Base-by-base conservation (phyloP, 2,888 invertebrate species). In the Mimumesa dahlbomi region DNA sequence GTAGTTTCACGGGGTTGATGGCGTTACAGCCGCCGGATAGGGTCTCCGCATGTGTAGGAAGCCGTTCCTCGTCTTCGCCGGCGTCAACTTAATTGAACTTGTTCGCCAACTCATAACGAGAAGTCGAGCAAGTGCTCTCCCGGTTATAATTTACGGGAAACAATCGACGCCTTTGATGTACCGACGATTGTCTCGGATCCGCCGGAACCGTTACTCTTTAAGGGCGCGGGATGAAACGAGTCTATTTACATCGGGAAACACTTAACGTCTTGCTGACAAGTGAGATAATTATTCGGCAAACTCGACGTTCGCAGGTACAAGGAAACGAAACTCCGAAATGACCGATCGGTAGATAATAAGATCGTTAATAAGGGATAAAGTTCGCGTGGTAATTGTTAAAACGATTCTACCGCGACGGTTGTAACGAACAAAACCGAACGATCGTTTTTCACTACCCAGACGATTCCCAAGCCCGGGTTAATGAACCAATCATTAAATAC, bases 41-140 rank as follows among this genome's bases (percentile, higher is more conserved):
- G 68, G 77, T 63, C 73, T 77, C 70, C 52, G 54, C 77, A 76
- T 79, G 79, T 73, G 79, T 77, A 81, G 84, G 87, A 87, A 88
- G 87, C 87, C 87, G 82, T 86, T 82, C 75, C 77, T 74, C 80
- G 76, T 73, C 70, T 67, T 75, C 70, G 71, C 69, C 57, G 72
- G 75, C 79, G 75, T 72, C 69, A 85, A 88, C 87, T 89, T 89
- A 89, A 89, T 89, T 89, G 89, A 89, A 89, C 88, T 89, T 89
- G 89, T 89, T 89, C 85, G 82, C 78, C 81, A 88, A 89, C 88
- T 89, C 89, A 86, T 88, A 89, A 88, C 88, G 87, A 87, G 89
- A 89, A 89, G 89, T 87, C 89, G 76, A 82, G 82, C 81, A 89
- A 89, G 88, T 89, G 89, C 86, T 62, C 70, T 73, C 69, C 76